phyloP scores from a whole-genome alignment of 2,113 vertebrate species.

The Telmatochromis sp. region DNA sequence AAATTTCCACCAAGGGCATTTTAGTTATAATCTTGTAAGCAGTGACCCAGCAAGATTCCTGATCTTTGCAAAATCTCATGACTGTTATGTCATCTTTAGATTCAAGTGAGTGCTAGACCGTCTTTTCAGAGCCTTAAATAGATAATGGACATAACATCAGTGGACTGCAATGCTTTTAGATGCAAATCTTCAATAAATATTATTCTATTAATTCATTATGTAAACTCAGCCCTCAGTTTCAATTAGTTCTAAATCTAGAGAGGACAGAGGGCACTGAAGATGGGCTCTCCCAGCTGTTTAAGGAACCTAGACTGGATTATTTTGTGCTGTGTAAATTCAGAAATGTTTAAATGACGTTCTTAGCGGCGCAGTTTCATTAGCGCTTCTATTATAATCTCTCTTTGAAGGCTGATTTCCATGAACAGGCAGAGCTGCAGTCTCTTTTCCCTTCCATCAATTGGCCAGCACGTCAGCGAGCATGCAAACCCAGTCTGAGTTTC shows the following conservation, averaged over 20 bases:
- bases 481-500: background rate
- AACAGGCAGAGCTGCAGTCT: background rate
- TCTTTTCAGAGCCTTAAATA: background rate
- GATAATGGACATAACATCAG: background rate
- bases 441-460: background rate
- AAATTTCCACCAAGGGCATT: background rate
- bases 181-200: background rate
- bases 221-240: background rate
- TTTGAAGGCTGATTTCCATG: background rate
- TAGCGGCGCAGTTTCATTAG: background rate
- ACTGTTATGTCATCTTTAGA: background rate
- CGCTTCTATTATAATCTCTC: background rate
- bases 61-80: background rate
- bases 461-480: background rate
- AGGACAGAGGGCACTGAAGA: background rate
- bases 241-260: background rate
- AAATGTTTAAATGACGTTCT: background rate
- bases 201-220: background rate
- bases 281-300: background rate
- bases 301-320: background rate
- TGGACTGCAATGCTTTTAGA: background rate
- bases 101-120: background rate
- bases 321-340: background rate
- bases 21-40: fast-evolving
- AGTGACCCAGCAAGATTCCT: background rate